phyloP scores from a whole-genome alignment of 53 echinoderm and acorn worm genomes.

The Mesocentrotus franciscanus region DNA sequence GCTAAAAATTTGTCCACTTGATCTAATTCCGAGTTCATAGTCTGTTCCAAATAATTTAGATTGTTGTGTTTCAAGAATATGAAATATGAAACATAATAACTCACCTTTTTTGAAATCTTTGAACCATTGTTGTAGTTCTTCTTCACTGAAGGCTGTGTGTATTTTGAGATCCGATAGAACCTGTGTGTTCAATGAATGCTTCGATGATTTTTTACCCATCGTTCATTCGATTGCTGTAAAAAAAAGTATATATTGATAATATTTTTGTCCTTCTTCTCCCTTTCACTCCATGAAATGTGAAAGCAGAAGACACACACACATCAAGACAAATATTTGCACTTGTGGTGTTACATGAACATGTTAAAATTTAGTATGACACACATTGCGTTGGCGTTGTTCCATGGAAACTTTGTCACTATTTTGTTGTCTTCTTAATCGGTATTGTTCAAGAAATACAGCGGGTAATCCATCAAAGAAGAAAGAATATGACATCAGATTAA shows the following conservation, averaged over 20 bases:
- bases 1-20: too few species aligned
- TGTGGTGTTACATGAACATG: background rate
- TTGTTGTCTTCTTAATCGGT: background rate
- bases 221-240: background rate
- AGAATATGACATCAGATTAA: background rate
- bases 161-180: slow-evolving; percentile 19
- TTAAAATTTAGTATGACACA: too few species aligned
- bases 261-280: background rate
- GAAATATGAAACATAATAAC: background rate
- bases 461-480: background rate
- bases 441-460: background rate
- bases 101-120: slow-evolving; percentile 4
- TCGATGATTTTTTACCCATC: slow-evolving; percentile 17
- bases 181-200: background rate
- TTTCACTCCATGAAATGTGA: background rate
- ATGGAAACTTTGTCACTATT: background rate
- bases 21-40: too few species aligned
- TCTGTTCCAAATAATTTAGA: too few species aligned
- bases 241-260: background rate
- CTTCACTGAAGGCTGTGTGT: background rate
- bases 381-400: too few species aligned
- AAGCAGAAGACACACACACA: background rate
- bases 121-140: slow-evolving; percentile 19
- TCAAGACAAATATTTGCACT: background rate
- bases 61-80: too few species aligned